A percentile compares a stretch with the other conserved stretches of the same genome.
These are phyloP conservation scores for Aphelinus atriplicis DNA, from an alignment of 1,140 invertebrate species.

Conservation along the genomic window DNA sequence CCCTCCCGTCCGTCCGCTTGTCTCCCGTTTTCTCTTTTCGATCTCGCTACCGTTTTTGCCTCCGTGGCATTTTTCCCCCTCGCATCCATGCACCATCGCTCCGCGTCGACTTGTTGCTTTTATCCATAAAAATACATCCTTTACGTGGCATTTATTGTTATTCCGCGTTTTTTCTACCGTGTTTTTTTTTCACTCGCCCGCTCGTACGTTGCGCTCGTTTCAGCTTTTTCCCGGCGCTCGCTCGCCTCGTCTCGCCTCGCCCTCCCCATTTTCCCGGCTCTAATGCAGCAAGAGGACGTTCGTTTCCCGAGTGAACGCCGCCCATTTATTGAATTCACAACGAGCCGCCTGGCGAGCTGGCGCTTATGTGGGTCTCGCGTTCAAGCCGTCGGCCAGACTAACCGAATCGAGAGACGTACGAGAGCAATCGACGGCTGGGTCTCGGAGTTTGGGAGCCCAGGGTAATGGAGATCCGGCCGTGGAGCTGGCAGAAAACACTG, in stretches of 20 bases:
- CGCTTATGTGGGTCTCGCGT: too few relatives aligned
- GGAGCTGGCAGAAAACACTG: not conserved
- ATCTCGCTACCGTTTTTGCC: not conserved
- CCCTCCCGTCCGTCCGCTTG: not conserved
- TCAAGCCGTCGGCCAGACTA: not conserved
- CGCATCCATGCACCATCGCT: not conserved
- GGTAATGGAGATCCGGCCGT: too few relatives aligned
- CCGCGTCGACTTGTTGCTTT: slow-evolving; percentile 5
- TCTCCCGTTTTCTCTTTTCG: not conserved
- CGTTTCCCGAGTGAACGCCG: too few relatives aligned
- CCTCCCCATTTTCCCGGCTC: too few relatives aligned
- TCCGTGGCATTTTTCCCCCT: not conserved
- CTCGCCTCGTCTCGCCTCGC: too few relatives aligned
- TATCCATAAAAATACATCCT: not conserved
- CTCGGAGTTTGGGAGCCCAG: too few relatives aligned
- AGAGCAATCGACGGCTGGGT: not conserved
- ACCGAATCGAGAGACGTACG: not conserved
- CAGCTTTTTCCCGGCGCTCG: too few relatives aligned
- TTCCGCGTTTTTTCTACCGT: not conserved
- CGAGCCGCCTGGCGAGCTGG: too few relatives aligned
- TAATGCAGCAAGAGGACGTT: not conserved
- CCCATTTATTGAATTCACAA: too few relatives aligned
- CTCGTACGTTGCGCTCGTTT: too few relatives aligned
- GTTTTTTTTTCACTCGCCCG: too few relatives aligned
- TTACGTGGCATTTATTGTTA: slow-evolving; percentile 2